These are phyloP conservation scores for Montipora cactus DNA, from an alignment of 64 coral and sea anemone species.

Conservation along the genomic window DNA sequence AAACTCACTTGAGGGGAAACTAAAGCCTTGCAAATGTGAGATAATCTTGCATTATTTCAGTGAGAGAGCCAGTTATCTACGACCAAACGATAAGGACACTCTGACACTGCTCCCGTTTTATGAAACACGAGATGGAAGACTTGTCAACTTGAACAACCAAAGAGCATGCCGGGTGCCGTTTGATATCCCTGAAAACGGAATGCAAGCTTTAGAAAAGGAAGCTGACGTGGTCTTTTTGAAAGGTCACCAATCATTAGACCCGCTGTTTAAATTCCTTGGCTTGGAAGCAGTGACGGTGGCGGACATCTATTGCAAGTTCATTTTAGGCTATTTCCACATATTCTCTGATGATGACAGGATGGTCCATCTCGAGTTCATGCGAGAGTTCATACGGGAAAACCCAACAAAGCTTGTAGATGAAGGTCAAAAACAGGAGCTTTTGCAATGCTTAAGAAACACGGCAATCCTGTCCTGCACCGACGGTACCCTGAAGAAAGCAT, in stretches of 20 bases:
- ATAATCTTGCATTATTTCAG: slow-evolving; percentile 37
- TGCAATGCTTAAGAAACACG: not conserved
- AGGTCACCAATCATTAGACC: not conserved
- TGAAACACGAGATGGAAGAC: slow-evolving; percentile 19
- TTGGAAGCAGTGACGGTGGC: slow-evolving; percentile 19
- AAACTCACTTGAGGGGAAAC: not conserved
- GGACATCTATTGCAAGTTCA: slow-evolving; percentile 58
- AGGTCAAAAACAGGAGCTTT: not conserved
- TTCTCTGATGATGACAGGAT: not conserved
- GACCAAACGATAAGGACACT: not conserved
- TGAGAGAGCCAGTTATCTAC: not conserved
- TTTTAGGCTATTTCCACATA: slow-evolving; percentile 25
- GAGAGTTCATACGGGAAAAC: not conserved
- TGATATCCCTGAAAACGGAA: slow-evolving; percentile 6
- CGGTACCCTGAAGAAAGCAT: not conserved
- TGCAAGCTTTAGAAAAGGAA: not conserved
- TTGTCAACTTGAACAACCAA: not conserved
- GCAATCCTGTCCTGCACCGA: slow-evolving; percentile 6
- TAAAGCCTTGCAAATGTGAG: not conserved
- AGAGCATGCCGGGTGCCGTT: not conserved
- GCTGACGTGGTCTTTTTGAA: slow-evolving; percentile 25
- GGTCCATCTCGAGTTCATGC: slow-evolving; percentile 38
- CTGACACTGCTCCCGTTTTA: slow-evolving; percentile 31
- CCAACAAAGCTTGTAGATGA: not conserved
- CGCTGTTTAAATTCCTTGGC: slow-evolving; percentile 20